These are phyloP conservation scores for Campoletis sonorensis DNA, from an alignment of 1,140 invertebrate genomes.

Conservation along the genomic window DNA sequence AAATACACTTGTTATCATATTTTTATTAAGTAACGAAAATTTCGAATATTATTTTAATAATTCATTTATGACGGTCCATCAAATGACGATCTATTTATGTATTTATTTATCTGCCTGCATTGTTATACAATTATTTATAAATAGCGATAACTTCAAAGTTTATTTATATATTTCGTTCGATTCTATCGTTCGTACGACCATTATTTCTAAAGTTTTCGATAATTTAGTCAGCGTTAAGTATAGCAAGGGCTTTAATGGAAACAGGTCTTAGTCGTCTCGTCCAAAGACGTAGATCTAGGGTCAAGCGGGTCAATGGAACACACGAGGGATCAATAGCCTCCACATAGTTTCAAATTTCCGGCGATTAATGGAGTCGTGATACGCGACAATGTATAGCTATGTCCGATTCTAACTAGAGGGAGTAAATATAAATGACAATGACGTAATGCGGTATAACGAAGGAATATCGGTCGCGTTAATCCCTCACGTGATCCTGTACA, in stretches of 20 bases:
- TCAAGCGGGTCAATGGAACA: neutral
- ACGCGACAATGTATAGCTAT: neutral
- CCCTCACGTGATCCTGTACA: constrained; percentile 26
- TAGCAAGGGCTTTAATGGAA: neutral
- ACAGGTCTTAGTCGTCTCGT: neutral
- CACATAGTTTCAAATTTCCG: constrained; percentile 23
- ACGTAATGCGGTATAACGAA: constrained; percentile 2
- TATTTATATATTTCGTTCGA: neutral
- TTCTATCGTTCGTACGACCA: too few relatives aligned
- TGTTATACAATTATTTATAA: neutral
- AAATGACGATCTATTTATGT: too few relatives aligned
- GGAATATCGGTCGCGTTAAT: constrained; percentile 8
- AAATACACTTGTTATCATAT: too few relatives aligned
- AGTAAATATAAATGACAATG: constrained; percentile 30
- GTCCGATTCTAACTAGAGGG: neutral
- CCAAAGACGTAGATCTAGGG: neutral
- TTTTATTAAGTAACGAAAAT: too few relatives aligned
- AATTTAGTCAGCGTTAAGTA: neutral
- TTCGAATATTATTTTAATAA: too few relatives aligned
- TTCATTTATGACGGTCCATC: too few relatives aligned
- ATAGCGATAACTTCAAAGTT: neutral
- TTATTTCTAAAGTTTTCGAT: too few relatives aligned
- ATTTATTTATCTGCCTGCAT: too few relatives aligned
- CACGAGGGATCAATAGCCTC: neutral
- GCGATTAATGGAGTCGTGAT: constrained; percentile 20